Evolutionary conservation across 2,797 vertebrate genomes (phyloP).

Genomic region (Morus bassanus): DNA sequence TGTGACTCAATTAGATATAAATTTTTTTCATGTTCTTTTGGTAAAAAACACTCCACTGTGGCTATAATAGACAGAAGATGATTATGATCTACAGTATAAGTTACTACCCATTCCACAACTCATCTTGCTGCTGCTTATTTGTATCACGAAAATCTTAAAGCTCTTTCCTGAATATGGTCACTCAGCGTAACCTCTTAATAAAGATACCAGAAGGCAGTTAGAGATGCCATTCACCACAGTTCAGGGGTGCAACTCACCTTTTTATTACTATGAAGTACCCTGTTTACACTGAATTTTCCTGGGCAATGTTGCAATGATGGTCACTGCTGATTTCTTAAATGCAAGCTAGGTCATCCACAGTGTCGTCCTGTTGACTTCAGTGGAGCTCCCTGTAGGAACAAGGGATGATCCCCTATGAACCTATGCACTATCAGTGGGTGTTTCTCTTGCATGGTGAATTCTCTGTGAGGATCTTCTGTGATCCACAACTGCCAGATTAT

Average conservation of each 20-base stretch:
- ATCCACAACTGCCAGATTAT: not conserved
- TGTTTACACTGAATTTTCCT: not conserved
- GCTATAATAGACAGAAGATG: not conserved
- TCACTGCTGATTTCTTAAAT: not conserved
- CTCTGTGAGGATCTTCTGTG: not conserved
- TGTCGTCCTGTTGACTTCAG: not conserved
- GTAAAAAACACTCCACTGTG: not conserved
- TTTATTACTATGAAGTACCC: not conserved
- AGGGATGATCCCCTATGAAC: not conserved
- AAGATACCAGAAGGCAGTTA: not conserved
- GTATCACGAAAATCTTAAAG: not conserved
- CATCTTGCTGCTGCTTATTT: not conserved
- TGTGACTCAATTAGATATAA: not conserved
- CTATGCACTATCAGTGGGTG: not conserved
- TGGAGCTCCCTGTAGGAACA: not conserved
- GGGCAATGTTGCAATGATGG: not conserved
- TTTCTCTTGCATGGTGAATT: not conserved
- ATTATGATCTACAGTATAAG: not conserved
- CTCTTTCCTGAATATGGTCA: not conserved
- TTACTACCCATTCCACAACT: not conserved
- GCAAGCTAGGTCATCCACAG: not conserved
- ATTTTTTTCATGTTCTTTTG: not conserved
- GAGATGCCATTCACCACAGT: not conserved
- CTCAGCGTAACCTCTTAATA: not conserved
- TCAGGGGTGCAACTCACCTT: not conserved